Evolutionary conservation across 2,888 invertebrate genomes (phyloP).

Genomic region (Blomia tropicalis): DNA sequence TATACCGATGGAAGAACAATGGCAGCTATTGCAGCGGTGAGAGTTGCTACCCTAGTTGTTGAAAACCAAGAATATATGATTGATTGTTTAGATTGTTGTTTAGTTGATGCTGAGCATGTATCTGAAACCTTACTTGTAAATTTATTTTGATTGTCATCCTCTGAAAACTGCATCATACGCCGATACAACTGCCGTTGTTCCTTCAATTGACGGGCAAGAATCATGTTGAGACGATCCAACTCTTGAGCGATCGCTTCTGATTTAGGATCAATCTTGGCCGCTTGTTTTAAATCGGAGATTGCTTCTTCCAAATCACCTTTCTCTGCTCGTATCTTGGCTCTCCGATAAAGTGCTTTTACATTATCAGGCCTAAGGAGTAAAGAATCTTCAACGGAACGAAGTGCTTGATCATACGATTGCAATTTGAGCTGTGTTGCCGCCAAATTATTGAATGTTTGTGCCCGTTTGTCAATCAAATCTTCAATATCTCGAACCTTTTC

Average conservation of each 20-base stretch:
- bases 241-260: conserved; percentile 46
- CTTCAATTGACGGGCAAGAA: not conserved
- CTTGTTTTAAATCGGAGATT: conserved; percentile 47
- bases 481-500: conserved; percentile 42
- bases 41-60: too few relatives aligned
- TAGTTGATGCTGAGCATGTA: too few relatives aligned
- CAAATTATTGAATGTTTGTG: conserved; percentile 76
- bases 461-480: conserved; percentile 55
- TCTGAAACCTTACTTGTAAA: too few relatives aligned
- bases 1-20: too few relatives aligned
- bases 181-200: not conserved
- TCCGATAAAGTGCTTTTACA: conserved; percentile 74
- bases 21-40: too few relatives aligned
- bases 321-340: conserved; percentile 53
- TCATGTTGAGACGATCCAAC: conserved; percentile 33
- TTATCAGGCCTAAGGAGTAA: conserved; percentile 67
- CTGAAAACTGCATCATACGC: not conserved
- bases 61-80: too few relatives aligned
- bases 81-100: too few relatives aligned
- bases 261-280: conserved; percentile 49
- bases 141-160: too few relatives aligned
- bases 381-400: conserved; percentile 65
- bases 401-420: conserved; percentile 64
- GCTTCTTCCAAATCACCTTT: conserved; percentile 56
- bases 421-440: conserved; percentile 76